Base-by-base conservation (phyloP, 2,113 vertebrate species). In the Panthera uncia region DNA sequence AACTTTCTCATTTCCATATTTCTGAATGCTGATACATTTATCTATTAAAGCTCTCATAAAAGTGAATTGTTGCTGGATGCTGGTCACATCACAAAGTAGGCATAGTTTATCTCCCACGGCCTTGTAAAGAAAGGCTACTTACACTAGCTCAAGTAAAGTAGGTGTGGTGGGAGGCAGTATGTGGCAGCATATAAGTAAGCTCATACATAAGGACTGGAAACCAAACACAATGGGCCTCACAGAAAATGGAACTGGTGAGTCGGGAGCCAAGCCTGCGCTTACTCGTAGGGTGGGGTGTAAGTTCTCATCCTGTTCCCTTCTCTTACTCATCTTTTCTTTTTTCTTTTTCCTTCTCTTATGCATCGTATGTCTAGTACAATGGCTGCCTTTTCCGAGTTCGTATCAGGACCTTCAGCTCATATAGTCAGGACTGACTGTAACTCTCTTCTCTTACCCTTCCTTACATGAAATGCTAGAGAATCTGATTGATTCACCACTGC, bases 1-100 rank as follows among this genome's bases (percentile, higher is more conserved):
- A 65, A 65, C 19, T 83, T 29, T 83, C 45, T 90, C 65, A 69
- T 65, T 92, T 87, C 78, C n/a, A 19, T 85, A 85, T 91, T 89
- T 88, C 48, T 69, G 27, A 80, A 29, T 76, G 29, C 25, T 55
- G 83, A 55, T 57, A 33, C 19, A 57, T 86, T 5, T 19, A 8
- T 25, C 0, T 55, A 65, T 31, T 63, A 55, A 76, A 85, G 57
- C 13, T 91, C 7, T 6, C 45, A 86, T 74, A 73, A 94, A 86
- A 87, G 16, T 10, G 45, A 86, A n/a, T 45, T 82, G 25, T 74
- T 91, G n/a, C 69, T 89, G 38, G 50, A 81, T 16, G 7, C 48
- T 48, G 31, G 45, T 63, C 82, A 50, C 19, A 15, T 61, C 45
- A 29, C 65, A 38, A 81, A 8, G 55, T 52, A 63, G 87, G 10